phyloP scores from a whole-genome alignment of 2,888 invertebrate species.

The Andrena flavipes region DNA sequence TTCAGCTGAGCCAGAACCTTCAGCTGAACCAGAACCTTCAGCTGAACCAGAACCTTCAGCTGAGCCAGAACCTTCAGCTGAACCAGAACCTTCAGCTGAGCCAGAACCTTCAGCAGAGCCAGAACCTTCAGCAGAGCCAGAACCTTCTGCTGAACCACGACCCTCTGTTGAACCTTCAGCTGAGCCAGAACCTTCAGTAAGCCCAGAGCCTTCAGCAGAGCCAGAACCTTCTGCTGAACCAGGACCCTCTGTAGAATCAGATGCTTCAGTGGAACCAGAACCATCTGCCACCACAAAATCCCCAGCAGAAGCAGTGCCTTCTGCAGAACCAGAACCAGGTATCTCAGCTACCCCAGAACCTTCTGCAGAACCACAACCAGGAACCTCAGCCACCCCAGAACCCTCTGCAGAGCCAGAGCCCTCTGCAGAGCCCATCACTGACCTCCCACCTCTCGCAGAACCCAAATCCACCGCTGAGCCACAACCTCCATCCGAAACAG shows the following conservation, averaged over 20 bases:
- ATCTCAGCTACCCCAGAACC: constrained; percentile 53
- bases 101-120: constrained; percentile 66
- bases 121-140: constrained; percentile 37
- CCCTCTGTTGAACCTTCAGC: too few species aligned
- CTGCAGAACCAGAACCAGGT: constrained; percentile 74
- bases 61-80: constrained; percentile 59
- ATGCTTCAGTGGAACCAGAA: constrained; percentile 34
- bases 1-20: constrained; percentile 63
- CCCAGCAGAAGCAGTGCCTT: constrained; percentile 56
- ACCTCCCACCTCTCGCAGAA: constrained; percentile 63
- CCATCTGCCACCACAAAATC: constrained; percentile 64
- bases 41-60: constrained; percentile 42
- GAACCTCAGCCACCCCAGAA: too few species aligned
- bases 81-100: constrained; percentile 67
- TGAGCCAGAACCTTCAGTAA: background rate
- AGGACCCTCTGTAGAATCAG: constrained; percentile 61
- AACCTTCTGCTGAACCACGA: constrained; percentile 7
- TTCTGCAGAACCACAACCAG: constrained; percentile 72
- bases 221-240: constrained; percentile 63
- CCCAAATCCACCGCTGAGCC: constrained; percentile 66
- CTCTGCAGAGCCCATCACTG: constrained; percentile 70
- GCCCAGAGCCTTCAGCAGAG: constrained; percentile 7
- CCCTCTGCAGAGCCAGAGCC: constrained; percentile 76
- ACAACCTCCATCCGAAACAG: constrained; percentile 62
- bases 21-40: constrained; percentile 71